A percentile compares a stretch with the other conserved stretches of the same genome.
These are phyloP conservation scores for Patella ulyssiponensis DNA, from an alignment of 2,888 invertebrate genomes.

Conservation along the genomic window DNA sequence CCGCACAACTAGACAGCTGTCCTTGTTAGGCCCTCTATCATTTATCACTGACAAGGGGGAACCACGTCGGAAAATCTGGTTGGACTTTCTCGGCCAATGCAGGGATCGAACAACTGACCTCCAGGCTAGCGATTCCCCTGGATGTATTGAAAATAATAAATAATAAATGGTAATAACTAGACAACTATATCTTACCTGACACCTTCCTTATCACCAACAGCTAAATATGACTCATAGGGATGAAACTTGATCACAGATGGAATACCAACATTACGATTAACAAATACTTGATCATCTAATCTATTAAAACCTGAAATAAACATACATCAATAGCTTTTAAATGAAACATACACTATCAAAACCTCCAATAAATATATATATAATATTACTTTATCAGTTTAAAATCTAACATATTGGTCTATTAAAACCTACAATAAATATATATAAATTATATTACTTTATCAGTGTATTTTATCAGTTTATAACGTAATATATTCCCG, in stretches of 20 bases:
- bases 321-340: neutral
- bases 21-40: too few relatives aligned
- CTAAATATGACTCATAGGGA: constrained; percentile 91
- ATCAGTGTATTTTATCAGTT: neutral
- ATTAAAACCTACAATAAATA: constrained; percentile 73
- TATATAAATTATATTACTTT: neutral
- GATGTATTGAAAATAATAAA: neutral
- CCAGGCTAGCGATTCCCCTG: too few relatives aligned
- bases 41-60: too few relatives aligned
- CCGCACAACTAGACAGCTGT: too few relatives aligned
- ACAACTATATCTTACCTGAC: constrained; percentile 77
- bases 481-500: too few relatives aligned
- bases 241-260: constrained; percentile 88
- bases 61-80: too few relatives aligned
- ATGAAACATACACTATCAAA: too few relatives aligned
- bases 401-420: too few relatives aligned
- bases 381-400: neutral
- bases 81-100: too few relatives aligned
- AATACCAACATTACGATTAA: constrained; percentile 83
- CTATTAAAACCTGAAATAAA: constrained; percentile 75
- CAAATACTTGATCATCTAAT: constrained; percentile 87
- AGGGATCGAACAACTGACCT: too few relatives aligned
- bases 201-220: constrained; percentile 88
- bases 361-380: constrained; percentile 67
- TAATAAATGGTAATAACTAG: neutral